These are phyloP conservation scores for Amphipyra tragopoginis DNA, from an alignment of 2,888 invertebrate species.

Conservation along the genomic window DNA sequence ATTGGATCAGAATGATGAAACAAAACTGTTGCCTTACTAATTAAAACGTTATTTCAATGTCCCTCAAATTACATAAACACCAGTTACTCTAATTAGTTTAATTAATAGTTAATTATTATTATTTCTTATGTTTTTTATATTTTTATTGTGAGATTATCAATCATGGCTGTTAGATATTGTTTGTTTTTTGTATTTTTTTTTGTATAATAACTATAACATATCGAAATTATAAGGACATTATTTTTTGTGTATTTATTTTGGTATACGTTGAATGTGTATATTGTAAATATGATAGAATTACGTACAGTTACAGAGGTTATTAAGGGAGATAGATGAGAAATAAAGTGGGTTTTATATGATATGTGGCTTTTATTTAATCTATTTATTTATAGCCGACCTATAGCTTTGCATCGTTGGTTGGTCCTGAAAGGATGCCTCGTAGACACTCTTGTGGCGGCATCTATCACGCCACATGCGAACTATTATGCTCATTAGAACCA, in stretches of 20 bases:
- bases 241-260: constrained; percentile 58
- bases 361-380: constrained; percentile 6
- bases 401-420: too few relatives aligned
- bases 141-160: constrained; percentile 69
- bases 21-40: constrained; percentile 15
- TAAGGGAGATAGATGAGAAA: constrained; percentile 54
- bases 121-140: constrained; percentile 29
- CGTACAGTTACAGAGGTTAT: constrained; percentile 45
- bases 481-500: too few relatives aligned
- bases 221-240: constrained; percentile 59
- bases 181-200: constrained; percentile 53
- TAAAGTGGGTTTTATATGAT: constrained; percentile 60
- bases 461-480: too few relatives aligned
- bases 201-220: constrained; percentile 51
- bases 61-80: constrained; percentile 29
- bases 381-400: too few relatives aligned
- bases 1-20: constrained; percentile 20
- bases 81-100: constrained; percentile 49
- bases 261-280: constrained; percentile 61
- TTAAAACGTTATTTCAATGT: constrained; percentile 24
- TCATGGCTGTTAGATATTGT: constrained; percentile 68
- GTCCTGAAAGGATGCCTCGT: too few relatives aligned
- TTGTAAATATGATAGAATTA: constrained; percentile 66
- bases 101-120: constrained; percentile 28
- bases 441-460: too few relatives aligned